These are phyloP conservation scores for Antheraea assamensis DNA, from an alignment of 2,888 invertebrate species.

Conservation along the genomic window DNA sequence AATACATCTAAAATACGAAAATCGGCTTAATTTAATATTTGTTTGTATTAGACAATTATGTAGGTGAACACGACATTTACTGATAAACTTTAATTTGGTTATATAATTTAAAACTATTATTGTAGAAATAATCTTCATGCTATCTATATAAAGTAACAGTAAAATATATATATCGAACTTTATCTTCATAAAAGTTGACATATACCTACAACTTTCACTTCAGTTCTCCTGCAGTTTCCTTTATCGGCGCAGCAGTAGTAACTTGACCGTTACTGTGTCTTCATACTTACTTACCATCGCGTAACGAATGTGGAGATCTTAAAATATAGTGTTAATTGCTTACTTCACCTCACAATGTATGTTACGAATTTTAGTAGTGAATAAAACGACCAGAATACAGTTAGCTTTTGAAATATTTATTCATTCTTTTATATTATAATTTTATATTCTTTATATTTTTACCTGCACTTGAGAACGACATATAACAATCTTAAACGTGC, in stretches of 20 bases:
- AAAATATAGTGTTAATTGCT: conserved; percentile 23
- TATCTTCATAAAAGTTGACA: conserved; percentile 36
- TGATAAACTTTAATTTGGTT: too few relatives aligned
- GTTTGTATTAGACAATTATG: too few relatives aligned
- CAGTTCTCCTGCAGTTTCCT: conserved; percentile 43
- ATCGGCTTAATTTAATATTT: too few relatives aligned
- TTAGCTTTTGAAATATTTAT: not conserved
- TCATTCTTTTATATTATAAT: not conserved
- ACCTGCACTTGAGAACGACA: not conserved
- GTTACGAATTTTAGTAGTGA: conserved; percentile 28
- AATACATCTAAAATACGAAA: too few relatives aligned
- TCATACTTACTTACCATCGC: conserved; percentile 4
- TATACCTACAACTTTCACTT: conserved; percentile 50
- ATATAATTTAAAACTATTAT: too few relatives aligned
- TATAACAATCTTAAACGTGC: not conserved
- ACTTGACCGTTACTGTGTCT: not conserved
- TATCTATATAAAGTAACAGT: not conserved
- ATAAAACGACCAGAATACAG: not conserved
- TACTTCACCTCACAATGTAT: conserved; percentile 19
- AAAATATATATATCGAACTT: too few relatives aligned
- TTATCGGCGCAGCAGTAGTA: conserved; percentile 29
- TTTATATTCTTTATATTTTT: too few relatives aligned
- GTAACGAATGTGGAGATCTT: conserved; percentile 19
- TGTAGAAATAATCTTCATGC: too few relatives aligned
- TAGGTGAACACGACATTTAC: too few relatives aligned